Percentiles rank a stretch among this genome's conserved stretches.
These are phyloP conservation scores for Symphodus melops DNA, from an alignment of 2,113 vertebrate genomes.

Conservation along the genomic window DNA sequence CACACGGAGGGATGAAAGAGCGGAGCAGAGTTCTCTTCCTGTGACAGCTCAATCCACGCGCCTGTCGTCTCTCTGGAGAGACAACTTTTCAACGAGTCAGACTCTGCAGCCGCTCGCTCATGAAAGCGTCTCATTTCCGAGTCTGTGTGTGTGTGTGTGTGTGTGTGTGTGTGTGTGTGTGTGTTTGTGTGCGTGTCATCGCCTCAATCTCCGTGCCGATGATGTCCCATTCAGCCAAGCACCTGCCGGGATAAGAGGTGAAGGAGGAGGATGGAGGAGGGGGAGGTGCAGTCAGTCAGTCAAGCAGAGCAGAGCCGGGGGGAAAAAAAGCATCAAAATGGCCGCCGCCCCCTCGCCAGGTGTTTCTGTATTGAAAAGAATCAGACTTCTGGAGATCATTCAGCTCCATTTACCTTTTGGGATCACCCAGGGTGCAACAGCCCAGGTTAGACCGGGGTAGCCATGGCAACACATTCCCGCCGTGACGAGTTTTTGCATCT, in stretches of 20 bases:
- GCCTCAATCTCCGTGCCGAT: constrained; percentile 64
- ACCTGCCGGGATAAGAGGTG: constrained; percentile 70
- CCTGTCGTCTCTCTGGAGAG: constrained; percentile 42
- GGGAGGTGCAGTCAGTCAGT: constrained; percentile 38
- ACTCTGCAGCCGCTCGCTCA: constrained; percentile 29
- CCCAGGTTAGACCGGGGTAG: constrained; percentile 44
- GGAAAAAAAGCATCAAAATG: constrained; percentile 43
- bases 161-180: constrained; percentile 18
- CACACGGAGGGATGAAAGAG: constrained; percentile 39
- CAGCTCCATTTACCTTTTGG: constrained; percentile 75
- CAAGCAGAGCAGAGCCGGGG: constrained; percentile 27
- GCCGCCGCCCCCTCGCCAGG: constrained; percentile 51
- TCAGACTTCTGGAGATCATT: constrained; percentile 65
- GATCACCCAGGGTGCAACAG: constrained; percentile 54
- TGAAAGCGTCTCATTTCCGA: constrained; percentile 48
- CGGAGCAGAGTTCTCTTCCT: constrained; percentile 41
- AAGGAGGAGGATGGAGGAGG: constrained; percentile 3
- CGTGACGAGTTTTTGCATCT: constrained; percentile 39
- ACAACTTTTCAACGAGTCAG: constrained; percentile 47
- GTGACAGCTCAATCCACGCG: constrained; percentile 48
- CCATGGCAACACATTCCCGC: constrained; percentile 49
- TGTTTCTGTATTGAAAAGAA: constrained; percentile 62
- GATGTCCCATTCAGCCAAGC: constrained; percentile 63
- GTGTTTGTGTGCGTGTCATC: constrained; percentile 30
- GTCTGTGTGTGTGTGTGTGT: constrained; percentile 23